phyloP scores from a whole-genome alignment of 2,888 invertebrate species.

The Andrena chrysosceles region DNA sequence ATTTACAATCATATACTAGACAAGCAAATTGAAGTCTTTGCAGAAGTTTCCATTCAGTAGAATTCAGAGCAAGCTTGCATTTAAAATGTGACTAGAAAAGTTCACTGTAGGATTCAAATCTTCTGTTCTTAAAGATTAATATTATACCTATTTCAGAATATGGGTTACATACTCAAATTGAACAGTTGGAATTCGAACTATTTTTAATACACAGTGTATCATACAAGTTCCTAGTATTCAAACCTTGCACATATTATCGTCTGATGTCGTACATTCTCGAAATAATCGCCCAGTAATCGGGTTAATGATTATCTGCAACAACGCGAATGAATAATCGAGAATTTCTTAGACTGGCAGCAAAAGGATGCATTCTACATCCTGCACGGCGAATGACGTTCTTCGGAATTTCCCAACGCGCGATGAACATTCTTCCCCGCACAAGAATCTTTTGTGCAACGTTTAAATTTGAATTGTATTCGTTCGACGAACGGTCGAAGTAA shows the following conservation, averaged over 20 bases:
- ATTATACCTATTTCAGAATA: too few relatives aligned
- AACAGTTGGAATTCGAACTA: too few relatives aligned
- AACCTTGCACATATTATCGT: too few relatives aligned
- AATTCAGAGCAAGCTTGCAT: too few relatives aligned
- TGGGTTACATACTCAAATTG: too few relatives aligned
- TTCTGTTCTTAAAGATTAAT: too few relatives aligned
- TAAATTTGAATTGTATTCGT: conserved; percentile 49
- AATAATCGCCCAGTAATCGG: conserved; percentile 6
- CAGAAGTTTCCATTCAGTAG: too few relatives aligned
- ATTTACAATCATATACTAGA: neutral
- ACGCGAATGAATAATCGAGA: conserved; percentile 8
- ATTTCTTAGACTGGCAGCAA: conserved; percentile 25
- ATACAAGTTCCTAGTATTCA: too few relatives aligned
- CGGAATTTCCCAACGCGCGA: conserved; percentile 56
- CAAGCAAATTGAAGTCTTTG: neutral
- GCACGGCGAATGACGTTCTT: conserved; percentile 39
- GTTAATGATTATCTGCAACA: conserved; percentile 11
- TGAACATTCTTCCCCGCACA: conserved; percentile 48
- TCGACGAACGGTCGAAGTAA: conserved; percentile 16
- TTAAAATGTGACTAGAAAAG: too few relatives aligned
- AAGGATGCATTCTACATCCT: conserved; percentile 30
- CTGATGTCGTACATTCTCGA: neutral
- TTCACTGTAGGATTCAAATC: too few relatives aligned
- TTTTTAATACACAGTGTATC: too few relatives aligned
- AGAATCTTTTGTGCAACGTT: conserved; percentile 56